These are phyloP conservation scores for Poeciliopsis presidionis DNA, from an alignment of 2,797 vertebrate species.

Conservation along the genomic window DNA sequence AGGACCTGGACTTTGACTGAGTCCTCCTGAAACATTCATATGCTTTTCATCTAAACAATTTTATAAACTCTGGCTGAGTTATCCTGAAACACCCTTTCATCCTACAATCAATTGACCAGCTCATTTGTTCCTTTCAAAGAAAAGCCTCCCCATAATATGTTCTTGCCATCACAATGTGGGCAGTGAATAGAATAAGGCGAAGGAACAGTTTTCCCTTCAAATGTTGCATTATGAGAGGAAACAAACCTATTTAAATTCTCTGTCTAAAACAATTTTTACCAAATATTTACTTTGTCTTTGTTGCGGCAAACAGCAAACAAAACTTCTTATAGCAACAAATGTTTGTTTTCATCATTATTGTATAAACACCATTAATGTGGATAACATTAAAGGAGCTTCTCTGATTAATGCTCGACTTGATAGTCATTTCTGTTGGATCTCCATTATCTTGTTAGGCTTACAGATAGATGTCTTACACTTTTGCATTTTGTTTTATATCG, in stretches of 20 bases:
- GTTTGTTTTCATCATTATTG: not conserved
- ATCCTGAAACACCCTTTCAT: not conserved
- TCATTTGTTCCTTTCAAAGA: not conserved
- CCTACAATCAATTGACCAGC: not conserved
- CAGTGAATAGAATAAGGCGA: not conserved
- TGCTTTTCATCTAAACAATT: not conserved
- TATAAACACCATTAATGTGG: not conserved
- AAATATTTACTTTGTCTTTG: not conserved
- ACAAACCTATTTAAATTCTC: not conserved
- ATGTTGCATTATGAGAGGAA: not conserved
- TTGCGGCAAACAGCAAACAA: not conserved
- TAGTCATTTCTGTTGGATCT: not conserved
- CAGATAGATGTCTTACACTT: not conserved
- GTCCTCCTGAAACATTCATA: not conserved
- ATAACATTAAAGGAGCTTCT: not conserved
- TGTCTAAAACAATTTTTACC: not conserved
- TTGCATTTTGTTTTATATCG: not conserved
- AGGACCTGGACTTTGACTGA: not conserved
- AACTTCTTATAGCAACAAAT: not conserved
- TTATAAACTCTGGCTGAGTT: not conserved
- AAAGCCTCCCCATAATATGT: not conserved
- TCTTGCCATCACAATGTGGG: not conserved
- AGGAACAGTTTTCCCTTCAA: not conserved
- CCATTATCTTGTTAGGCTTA: not conserved
- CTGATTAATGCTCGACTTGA: not conserved